Percentiles rank a stretch among this genome's conserved stretches.
Conservation (phyloP, 2,113 vertebrate genomes). For the Ibidorhyncha struthersii region DNA sequence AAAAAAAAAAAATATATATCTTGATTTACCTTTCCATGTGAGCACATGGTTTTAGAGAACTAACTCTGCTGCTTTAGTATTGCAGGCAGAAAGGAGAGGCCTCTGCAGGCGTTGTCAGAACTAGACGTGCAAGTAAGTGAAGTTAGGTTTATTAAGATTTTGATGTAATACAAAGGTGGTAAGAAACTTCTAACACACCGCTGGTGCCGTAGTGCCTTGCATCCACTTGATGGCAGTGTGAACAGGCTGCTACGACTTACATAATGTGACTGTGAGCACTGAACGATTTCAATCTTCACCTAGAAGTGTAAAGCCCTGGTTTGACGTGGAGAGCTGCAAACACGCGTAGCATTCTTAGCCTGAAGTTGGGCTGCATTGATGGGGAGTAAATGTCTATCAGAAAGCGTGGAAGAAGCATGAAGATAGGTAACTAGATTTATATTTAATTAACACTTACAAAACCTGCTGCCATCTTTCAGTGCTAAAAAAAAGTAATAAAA, state of each 20-base stretch:
- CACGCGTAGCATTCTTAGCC: fast-evolving
- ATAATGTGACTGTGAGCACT: fast-evolving
- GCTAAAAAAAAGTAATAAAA: neutral
- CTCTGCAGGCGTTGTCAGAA: neutral
- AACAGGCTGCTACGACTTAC: neutral
- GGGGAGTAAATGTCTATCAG: fast-evolving
- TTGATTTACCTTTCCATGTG: neutral
- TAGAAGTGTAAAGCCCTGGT: fast-evolving
- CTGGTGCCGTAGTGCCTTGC: neutral
- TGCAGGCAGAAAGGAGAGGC: neutral
- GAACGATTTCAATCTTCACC: fast-evolving
- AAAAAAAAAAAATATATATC: neutral
- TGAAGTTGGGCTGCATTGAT: fast-evolving
- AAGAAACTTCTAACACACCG: fast-evolving
- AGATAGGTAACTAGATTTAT: neutral
- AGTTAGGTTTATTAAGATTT: neutral
- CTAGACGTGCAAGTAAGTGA: fast-evolving
- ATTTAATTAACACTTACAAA: neutral
- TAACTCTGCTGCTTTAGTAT: neutral
- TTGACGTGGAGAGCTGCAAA: fast-evolving
- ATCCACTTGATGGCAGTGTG: constrained; percentile 47
- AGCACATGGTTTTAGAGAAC: neutral
- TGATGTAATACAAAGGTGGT: fast-evolving
- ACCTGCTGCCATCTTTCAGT: neutral
- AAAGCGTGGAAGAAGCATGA: neutral